A percentile compares a stretch with the other conserved stretches of the same genome.
These are phyloP conservation scores for Limonius californicus DNA, from an alignment of 1,140 invertebrate species.

Conservation along the genomic window DNA sequence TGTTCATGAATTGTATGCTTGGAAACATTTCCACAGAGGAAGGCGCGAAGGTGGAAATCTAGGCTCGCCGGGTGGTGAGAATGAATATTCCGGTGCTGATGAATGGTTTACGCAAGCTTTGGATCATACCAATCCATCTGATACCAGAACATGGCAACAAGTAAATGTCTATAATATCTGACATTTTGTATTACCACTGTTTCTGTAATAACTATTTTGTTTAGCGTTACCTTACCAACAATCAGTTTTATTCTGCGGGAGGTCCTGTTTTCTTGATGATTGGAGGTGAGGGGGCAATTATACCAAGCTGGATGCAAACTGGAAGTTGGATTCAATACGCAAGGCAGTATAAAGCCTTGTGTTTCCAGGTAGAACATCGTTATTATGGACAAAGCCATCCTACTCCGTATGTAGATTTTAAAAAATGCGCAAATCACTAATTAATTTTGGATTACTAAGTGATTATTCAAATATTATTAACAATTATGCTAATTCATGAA, in stretches of 20 bases:
- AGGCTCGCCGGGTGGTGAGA: conserved; percentile 31
- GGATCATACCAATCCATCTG: conserved; percentile 73
- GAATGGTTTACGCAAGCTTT: conserved; percentile 75
- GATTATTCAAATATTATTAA: neutral
- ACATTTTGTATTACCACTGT: conserved; percentile 52
- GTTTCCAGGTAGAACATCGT: conserved; percentile 86
- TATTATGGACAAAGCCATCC: conserved; percentile 93
- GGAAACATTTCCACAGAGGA: conserved; percentile 40
- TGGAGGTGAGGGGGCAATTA: conserved; percentile 72
- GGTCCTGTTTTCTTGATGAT: conserved; percentile 88
- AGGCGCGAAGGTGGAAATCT: conserved; percentile 38
- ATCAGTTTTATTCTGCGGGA: conserved; percentile 57
- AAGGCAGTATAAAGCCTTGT: conserved; percentile 72
- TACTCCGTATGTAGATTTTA: conserved; percentile 67
- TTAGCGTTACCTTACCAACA: conserved; percentile 80
- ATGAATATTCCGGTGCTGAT: conserved; percentile 51
- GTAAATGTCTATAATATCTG: conserved; percentile 42
- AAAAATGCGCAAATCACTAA: no score
- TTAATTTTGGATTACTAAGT: no score
- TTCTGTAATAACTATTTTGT: conserved; percentile 53
- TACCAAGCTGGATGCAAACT: conserved; percentile 75
- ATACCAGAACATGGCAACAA: conserved; percentile 68
- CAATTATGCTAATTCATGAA: no score
- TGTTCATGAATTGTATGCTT: conserved; percentile 18
- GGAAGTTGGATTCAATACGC: conserved; percentile 85